These are phyloP conservation scores for Ypsolopha sequella DNA, from an alignment of 2,888 invertebrate genomes.

Conservation along the genomic window DNA sequence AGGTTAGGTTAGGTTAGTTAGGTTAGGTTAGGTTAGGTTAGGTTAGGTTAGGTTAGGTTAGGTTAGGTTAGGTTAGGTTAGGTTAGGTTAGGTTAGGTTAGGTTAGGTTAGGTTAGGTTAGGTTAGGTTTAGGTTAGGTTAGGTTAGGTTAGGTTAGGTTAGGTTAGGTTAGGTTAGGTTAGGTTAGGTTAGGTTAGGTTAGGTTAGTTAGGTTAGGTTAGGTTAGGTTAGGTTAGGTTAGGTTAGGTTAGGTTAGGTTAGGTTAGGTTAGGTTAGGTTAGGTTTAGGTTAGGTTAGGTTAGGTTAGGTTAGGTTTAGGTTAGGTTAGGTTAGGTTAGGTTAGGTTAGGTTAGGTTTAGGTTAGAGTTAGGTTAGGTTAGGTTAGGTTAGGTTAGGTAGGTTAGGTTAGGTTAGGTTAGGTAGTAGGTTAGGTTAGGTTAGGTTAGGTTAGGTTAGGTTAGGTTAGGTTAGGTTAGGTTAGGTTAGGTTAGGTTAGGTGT, in stretches of 20 bases:
- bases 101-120: conserved; percentile 18
- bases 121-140: conserved; percentile 16
- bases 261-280: conserved; percentile 16
- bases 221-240: conserved; percentile 11
- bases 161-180: conserved; percentile 12
- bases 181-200: conserved; percentile 15
- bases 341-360: conserved; percentile 13
- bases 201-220: conserved; percentile 16
- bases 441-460: conserved; percentile 18
- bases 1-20: conserved; percentile 14
- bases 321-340: conserved; percentile 15
- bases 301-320: conserved; percentile 13
- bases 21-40: conserved; percentile 16
- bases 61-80: conserved; percentile 18
- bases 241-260: conserved; percentile 15
- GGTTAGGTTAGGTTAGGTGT: conserved; percentile 11
- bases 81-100: conserved; percentile 15
- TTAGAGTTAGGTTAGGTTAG: conserved; percentile 19
- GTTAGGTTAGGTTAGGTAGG: conserved; percentile 21
- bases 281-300: conserved; percentile 16
- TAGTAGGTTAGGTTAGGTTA: conserved; percentile 14
- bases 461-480: conserved; percentile 9
- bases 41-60: conserved; percentile 15
- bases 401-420: conserved; percentile 21
- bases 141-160: conserved; percentile 12